Evolutionary conservation across 2,888 invertebrate genomes (phyloP).

Genomic region (Lasioglossum calceatum): DNA sequence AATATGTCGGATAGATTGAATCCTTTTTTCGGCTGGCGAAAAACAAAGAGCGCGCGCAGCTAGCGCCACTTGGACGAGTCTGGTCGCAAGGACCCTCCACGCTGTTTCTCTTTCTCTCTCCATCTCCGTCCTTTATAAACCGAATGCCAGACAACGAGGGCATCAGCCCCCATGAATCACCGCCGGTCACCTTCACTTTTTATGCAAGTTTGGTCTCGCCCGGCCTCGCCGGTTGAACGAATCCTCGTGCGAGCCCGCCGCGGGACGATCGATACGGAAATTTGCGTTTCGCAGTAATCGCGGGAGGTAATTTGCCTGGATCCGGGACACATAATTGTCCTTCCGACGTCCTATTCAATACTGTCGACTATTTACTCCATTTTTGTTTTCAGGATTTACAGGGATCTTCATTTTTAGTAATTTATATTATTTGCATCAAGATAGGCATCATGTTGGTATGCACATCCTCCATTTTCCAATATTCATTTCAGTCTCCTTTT

Average conservation of each 20-base stretch:
- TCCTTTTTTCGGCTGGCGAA: slow-evolving; percentile 5
- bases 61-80: slow-evolving; percentile 47
- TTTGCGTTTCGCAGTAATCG: slow-evolving; percentile 27
- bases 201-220: slow-evolving; percentile 80
- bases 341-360: not conserved
- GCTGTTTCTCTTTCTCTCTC: slow-evolving; percentile 34
- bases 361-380: not conserved
- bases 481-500: too few species aligned
- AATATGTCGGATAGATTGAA: not conserved
- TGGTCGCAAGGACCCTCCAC: slow-evolving; percentile 64
- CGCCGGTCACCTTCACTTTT: slow-evolving; percentile 83
- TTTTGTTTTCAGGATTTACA: not conserved
- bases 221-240: slow-evolving; percentile 65
- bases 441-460: too few species aligned
- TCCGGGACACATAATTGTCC: not conserved
- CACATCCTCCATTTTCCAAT: too few species aligned
- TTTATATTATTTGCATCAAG: not conserved
- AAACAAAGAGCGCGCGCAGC: slow-evolving; percentile 36
- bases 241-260: slow-evolving; percentile 50
- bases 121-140: slow-evolving; percentile 65
- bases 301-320: not conserved
- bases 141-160: slow-evolving; percentile 82
- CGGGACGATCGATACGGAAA: slow-evolving; percentile 49
- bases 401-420: not conserved
- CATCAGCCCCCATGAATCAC: slow-evolving; percentile 83